Base-by-base conservation (phyloP, 2,113 vertebrate species). In the Rattus rattus region DNA sequence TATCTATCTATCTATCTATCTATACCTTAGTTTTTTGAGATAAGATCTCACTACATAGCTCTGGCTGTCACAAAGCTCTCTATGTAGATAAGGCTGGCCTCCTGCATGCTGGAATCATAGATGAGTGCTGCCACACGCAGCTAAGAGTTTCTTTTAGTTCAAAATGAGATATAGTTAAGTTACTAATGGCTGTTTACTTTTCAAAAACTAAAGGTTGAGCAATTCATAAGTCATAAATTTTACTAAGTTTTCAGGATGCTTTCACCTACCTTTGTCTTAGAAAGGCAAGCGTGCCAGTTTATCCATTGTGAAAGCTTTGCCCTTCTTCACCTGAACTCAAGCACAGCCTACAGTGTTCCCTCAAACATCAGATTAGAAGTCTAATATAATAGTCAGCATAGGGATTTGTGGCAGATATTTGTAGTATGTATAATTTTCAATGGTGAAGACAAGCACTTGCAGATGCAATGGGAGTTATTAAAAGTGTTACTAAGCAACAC, bases 381-480 rank as follows among this genome's bases (percentile, higher is more conserved):
- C 65, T 94, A 67, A 77, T 61, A 47, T 87, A 65, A 43, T 87
- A 88, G 72, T 36, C 20, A 54, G 89, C 91, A 33, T 12, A 90
- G 96, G 95, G 96, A 96, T 89, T 91, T 93, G 54, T 20, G 20
- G 43, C 20, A 30, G 76, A 12, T 92, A 59, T 59, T 94, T 90
- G 49, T 65, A 76, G 52, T 30, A 84, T 73, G 75, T 33, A 11
- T 59, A 67, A 54, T 76, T 95, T 96, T 92, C 91, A 91, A 0
- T 80, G 43, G 70, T 56, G 77, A 85, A 92, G 59, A 5, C 13
- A 84, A 79, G 84, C 28, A 80, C 75, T 26, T 93, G 47, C 26
- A n/a, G 91, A 75, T 67, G 93, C 89, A 36, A 43, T 95, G 97
- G 97, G 96, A 94, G 63, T 94, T 95, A 96, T 95, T 96, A 97